These are phyloP conservation scores for Pedetes capensis DNA, from an alignment of 2,113 vertebrate species.

Conservation along the genomic window DNA sequence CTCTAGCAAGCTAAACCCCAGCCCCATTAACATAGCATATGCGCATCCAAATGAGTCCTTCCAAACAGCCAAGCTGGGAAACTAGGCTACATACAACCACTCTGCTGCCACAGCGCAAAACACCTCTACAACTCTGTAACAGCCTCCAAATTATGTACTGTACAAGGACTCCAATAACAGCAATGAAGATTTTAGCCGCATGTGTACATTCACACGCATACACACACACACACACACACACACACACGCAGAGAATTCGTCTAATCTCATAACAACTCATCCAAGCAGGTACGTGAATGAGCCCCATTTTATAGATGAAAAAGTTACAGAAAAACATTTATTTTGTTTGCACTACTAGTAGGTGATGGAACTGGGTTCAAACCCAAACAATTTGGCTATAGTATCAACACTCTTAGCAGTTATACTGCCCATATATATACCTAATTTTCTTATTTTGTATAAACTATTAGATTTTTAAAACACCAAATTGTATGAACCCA, in stretches of 20 bases:
- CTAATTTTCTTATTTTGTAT: neutral
- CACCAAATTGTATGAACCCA: neutral
- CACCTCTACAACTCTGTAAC: neutral
- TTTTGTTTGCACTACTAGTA: neutral
- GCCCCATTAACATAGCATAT: neutral
- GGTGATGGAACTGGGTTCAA: neutral
- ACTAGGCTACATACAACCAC: neutral
- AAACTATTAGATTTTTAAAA: neutral
- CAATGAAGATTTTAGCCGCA: neutral
- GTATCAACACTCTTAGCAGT: neutral
- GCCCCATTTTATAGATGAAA: neutral
- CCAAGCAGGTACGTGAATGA: neutral
- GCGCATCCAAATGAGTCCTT: neutral
- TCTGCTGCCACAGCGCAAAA: neutral
- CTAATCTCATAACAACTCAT: neutral
- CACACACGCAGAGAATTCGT: too few species aligned
- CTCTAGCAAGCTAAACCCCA: too few species aligned
- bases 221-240: too few species aligned
- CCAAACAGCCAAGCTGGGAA: neutral
- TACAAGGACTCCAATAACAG: neutral
- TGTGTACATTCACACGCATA: too few species aligned
- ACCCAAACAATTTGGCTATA: neutral
- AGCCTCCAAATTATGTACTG: neutral
- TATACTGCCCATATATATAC: neutral
- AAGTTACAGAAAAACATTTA: neutral